phyloP scores from a whole-genome alignment of 2,888 invertebrate genomes.

The Teleogryllus oceanicus region DNA sequence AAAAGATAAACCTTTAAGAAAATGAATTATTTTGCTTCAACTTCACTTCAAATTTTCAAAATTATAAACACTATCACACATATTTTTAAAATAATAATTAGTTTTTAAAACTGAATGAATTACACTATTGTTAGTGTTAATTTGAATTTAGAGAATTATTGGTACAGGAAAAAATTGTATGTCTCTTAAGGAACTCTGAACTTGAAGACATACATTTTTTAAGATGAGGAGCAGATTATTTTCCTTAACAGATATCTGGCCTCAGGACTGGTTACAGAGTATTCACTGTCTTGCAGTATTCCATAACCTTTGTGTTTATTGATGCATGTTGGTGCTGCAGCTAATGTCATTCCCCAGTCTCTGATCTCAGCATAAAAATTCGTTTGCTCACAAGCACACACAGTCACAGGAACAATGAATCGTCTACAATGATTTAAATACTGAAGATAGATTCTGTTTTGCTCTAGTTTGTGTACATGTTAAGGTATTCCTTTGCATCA shows the following conservation, averaged over 20 bases:
- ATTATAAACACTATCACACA: not conserved
- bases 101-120: no score
- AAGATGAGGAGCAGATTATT: not conserved
- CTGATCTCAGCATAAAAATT: not conserved
- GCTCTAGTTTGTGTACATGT: constrained; percentile 2
- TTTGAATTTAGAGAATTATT: no score
- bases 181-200: no score
- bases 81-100: constrained; percentile 24
- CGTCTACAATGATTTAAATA: not conserved
- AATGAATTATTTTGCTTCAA: not conserved
- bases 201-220: not conserved
- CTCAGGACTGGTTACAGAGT: constrained; percentile 8
- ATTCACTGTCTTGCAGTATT: constrained; percentile 18
- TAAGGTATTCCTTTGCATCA: constrained; percentile 11
- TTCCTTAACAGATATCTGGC: not conserved
- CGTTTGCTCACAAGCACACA: not conserved
- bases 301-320: not conserved
- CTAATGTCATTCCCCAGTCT: not conserved
- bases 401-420: not conserved
- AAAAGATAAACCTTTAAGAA: not conserved
- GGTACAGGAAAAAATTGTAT: no score
- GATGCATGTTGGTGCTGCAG: constrained; percentile 18
- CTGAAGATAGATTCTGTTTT: not conserved
- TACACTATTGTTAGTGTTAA: no score
- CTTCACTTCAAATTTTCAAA: constrained; percentile 22